These are phyloP conservation scores for Sepiola atlantica DNA, from an alignment of 2,888 invertebrate genomes.

Conservation along the genomic window DNA sequence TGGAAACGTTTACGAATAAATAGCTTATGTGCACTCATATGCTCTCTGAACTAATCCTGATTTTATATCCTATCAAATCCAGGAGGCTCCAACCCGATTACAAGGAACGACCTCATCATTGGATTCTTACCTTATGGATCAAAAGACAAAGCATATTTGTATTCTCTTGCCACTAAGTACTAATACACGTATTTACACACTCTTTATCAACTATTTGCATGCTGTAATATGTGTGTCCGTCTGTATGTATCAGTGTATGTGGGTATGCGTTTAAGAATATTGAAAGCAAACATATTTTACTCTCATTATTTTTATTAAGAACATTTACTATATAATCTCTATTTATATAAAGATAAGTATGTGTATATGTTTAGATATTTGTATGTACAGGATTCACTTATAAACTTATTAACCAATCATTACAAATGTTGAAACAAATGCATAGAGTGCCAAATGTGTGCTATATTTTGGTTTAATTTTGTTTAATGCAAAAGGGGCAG, in stretches of 20 bases:
- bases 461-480: no score
- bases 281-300: not conserved
- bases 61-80: not conserved
- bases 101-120: not conserved
- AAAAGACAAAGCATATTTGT: not conserved
- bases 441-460: no score
- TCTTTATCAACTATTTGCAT: no score
- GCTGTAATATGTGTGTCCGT: no score
- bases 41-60: not conserved
- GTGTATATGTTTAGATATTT: no score
- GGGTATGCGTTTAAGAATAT: not conserved
- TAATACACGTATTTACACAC: no score
- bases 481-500: no score
- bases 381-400: no score
- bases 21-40: not conserved
- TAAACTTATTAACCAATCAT: no score
- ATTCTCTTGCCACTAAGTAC: not conserved
- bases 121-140: not conserved
- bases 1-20: not conserved
- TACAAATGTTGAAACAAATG: no score
- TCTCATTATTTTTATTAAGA: not conserved
- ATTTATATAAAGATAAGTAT: no score
- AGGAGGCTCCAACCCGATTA: not conserved
- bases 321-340: not conserved
- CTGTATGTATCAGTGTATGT: no score